phyloP scores from a whole-genome alignment of 2,113 vertebrate genomes.

The Catharus minimus region DNA sequence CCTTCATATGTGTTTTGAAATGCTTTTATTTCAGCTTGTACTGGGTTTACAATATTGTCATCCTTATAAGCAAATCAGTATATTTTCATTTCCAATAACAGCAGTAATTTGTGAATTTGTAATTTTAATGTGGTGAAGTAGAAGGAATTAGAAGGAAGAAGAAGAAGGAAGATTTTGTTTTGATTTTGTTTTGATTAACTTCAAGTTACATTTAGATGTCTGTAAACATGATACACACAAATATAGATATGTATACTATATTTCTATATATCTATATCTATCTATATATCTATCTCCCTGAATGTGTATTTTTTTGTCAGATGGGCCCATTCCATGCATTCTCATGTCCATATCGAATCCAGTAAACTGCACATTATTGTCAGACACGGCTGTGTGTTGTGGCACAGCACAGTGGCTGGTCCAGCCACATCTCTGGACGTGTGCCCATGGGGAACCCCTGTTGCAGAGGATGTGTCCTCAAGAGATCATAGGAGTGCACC shows the following conservation, averaged over 20 bases:
- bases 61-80: not conserved
- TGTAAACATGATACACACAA: not conserved
- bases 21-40: not conserved
- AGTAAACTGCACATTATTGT: not conserved
- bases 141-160: not conserved
- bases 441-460: not conserved
- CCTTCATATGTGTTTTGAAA: not conserved
- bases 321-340: not conserved
- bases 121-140: not conserved
- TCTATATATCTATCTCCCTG: not conserved
- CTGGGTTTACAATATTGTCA: not conserved
- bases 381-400: not conserved
- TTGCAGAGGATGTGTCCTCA: fast-evolving
- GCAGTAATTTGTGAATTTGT: not conserved
- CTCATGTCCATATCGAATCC: not conserved
- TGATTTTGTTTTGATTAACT: not conserved
- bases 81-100: not conserved
- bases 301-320: not conserved
- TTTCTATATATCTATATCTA: not conserved
- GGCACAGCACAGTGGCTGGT: not conserved
- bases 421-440: fast-evolving
- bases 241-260: not conserved
- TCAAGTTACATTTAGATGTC: not conserved
- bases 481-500: not conserved
- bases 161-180: not conserved